Conservation (phyloP, 2,797 vertebrate genomes). For the Erethizon dorsatum region DNA sequence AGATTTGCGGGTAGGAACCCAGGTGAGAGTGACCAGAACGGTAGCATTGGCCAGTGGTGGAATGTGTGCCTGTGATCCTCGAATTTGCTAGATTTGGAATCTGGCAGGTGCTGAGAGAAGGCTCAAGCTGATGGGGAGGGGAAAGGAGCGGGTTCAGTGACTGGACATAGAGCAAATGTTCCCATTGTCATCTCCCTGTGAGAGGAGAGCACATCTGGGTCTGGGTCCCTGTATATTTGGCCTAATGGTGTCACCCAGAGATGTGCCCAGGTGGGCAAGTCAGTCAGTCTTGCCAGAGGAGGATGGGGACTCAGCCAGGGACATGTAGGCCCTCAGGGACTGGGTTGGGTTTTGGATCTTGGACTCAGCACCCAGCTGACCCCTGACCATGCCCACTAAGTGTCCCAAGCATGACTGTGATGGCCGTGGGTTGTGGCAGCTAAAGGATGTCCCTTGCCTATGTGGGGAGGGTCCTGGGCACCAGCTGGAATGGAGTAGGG, state of each 20-base stretch:
- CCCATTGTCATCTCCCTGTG: background rate
- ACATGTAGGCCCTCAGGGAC: background rate
- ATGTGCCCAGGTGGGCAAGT: background rate
- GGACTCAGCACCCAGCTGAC: background rate
- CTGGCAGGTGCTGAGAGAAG: background rate
- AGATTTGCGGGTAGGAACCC: background rate
- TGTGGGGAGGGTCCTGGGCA: background rate
- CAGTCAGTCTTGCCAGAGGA: background rate
- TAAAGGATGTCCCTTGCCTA: accelerated
- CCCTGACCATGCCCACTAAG: background rate
- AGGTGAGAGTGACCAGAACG: background rate
- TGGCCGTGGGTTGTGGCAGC: background rate
- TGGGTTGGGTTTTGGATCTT: background rate
- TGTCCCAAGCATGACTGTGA: background rate
- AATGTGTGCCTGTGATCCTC: accelerated
- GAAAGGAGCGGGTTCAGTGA: background rate
- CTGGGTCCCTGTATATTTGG: background rate
- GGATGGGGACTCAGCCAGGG: background rate
- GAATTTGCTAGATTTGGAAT: background rate
- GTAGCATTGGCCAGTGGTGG: background rate
- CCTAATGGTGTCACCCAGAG: background rate
- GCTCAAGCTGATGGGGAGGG: background rate
- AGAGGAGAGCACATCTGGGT: background rate
- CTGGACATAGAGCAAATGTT: accelerated
- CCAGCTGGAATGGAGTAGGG: background rate